Base-by-base conservation (phyloP, 2,888 invertebrate genomes). In the Amiota minor region DNA sequence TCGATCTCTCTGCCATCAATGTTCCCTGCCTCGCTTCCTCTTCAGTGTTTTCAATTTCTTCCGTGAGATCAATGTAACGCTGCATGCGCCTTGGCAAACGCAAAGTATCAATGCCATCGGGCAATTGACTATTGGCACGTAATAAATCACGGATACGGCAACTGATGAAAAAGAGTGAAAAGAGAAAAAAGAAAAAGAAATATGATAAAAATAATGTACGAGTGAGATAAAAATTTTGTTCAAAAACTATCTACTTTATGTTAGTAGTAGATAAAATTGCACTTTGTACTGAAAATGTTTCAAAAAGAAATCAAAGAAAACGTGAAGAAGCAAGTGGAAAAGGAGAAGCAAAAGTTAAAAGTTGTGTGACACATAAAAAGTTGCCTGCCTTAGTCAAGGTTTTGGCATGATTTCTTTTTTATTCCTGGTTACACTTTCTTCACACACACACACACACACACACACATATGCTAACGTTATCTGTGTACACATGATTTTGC, bases 11-110 rank as follows among this genome's bases (percentile, higher is more conserved):
- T 23, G 62, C 62, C 14, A 72, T 70, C 53, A 18, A 49, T 14
- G 12, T 10, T 35, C 18, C 55, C 55, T 20, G 20, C 11, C 69
- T 35, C 6, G 35, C 35, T 6, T 8, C 18, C 62, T 49, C 62
- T 50, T 61, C 61, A 23, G 64, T 61, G 14, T 68, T 80, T 20
- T 87, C 87, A 47, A 88, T 77, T 78, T 95, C 95, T 73, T 92
- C 92, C 86, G 93, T 91, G 71, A 95, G 91, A 90, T 96, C 95
- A 78, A 96, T 90, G 89, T 96, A 96, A 80, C 92, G 91, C 82
- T 93, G 92, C 75, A 96, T 87, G 47, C 91, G 90, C 56, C 91
- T 89, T 0, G 96, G 96, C 78, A 96, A 89, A 6, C 93, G 92
- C 67, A 96, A 87, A 20, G 91, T 91, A 78, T 92, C 91, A 77